Percentiles rank a stretch among this genome's conserved stretches.
Conservation (phyloP, 2,888 invertebrate species). For the Diplazon laetatorius region DNA sequence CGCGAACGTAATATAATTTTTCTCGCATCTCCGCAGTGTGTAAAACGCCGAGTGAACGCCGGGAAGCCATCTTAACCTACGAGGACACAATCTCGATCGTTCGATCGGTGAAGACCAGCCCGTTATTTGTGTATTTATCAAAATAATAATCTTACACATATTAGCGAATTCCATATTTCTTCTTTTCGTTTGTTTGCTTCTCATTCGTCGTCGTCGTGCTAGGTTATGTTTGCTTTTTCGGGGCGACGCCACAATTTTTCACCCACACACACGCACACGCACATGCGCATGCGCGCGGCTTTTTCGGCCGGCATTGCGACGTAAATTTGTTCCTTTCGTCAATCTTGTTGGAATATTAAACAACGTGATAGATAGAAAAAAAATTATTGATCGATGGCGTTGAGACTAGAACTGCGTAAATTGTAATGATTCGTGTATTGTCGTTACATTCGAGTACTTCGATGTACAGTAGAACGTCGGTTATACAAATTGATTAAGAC, state of each 20-base stretch:
- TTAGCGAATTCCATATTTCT: too few species aligned
- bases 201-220: background rate
- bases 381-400: background rate
- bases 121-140: slow-evolving; percentile 72
- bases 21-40: slow-evolving; percentile 19
- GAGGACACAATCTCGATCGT: too few species aligned
- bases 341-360: background rate
- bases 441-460: slow-evolving; percentile 15
- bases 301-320: background rate
- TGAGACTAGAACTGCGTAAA: background rate
- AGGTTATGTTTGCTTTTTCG: slow-evolving; percentile 1
- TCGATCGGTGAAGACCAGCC: background rate
- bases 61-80: background rate
- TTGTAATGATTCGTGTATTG: slow-evolving; percentile 16
- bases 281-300: background rate
- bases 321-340: background rate
- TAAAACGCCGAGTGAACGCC: slow-evolving; percentile 10
- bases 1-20: background rate
- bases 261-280: background rate
- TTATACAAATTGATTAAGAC: too few species aligned
- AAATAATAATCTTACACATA: slow-evolving; percentile 78
- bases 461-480: background rate
- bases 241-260: background rate
- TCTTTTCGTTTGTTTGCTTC: slow-evolving; percentile 65
- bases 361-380: too few species aligned